These are phyloP conservation scores for Phymastichus coffea DNA, from an alignment of 1,140 invertebrate species.

Conservation along the genomic window DNA sequence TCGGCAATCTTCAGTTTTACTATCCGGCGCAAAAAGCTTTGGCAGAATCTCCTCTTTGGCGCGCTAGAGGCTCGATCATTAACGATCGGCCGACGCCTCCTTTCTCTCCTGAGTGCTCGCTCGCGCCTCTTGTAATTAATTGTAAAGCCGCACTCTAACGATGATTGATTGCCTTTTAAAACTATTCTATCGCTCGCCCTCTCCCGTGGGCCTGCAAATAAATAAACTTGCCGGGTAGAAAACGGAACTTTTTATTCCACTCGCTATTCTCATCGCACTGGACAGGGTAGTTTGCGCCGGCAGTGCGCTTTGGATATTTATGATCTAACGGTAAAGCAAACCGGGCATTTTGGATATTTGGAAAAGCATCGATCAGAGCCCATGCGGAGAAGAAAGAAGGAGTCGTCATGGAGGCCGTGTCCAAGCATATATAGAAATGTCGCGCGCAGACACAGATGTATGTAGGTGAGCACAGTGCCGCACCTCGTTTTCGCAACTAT, in stretches of 20 bases:
- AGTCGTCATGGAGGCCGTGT: no score
- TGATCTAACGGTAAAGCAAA: no score
- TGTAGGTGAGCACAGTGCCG: no score
- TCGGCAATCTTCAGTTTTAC: constrained; percentile 8
- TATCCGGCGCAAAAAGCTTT: constrained; percentile 8
- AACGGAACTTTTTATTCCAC: neutral
- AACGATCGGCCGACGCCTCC: constrained; percentile 20
- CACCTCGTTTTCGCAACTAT: constrained; percentile 11
- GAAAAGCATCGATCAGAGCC: no score
- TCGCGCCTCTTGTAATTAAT: constrained; percentile 22
- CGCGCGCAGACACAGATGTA: no score
- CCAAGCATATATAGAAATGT: no score
- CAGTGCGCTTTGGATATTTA: no score
- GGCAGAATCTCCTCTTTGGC: constrained; percentile 12
- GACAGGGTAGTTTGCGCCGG: no score
- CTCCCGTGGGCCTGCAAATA: neutral
- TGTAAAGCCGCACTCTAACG: neutral
- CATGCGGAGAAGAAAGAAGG: no score
- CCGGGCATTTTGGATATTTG: no score
- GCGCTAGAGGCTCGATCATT: constrained; percentile 7
- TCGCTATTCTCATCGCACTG: neutral
- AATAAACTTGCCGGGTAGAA: constrained; percentile 18
- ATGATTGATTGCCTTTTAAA: constrained; percentile 21
- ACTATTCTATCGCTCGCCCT: neutral
- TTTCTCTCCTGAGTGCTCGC: no score